A percentile compares a stretch with the other conserved stretches of the same genome.
Conservation (phyloP, 2,113 vertebrate genomes). For the Labrus mixtus region DNA sequence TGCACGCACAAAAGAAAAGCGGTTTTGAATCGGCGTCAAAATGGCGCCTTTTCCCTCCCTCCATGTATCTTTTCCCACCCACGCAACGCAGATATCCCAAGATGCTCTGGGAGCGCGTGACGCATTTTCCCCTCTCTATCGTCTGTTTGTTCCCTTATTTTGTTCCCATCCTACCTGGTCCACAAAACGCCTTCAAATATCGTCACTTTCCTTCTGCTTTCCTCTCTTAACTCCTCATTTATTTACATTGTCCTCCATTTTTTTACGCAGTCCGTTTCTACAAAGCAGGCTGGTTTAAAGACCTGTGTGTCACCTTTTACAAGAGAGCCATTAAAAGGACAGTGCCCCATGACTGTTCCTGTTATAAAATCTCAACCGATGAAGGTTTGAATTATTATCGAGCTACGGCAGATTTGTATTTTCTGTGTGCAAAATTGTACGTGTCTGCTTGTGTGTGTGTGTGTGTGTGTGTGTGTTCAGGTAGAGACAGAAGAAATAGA, state of each 20-base stretch:
- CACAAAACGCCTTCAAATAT: slow-evolving; percentile 7
- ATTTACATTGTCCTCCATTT: background rate
- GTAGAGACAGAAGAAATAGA: slow-evolving; percentile 2
- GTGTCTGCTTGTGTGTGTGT: slow-evolving; percentile 13
- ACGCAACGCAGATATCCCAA: slow-evolving; percentile 67
- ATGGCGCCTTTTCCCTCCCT: slow-evolving; percentile 74
- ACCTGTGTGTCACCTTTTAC: slow-evolving; percentile 39
- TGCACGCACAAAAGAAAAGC: slow-evolving; percentile 48
- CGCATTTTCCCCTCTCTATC: slow-evolving; percentile 50
- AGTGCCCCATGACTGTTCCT: slow-evolving; percentile 23
- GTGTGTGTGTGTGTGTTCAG: background rate
- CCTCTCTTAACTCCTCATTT: background rate
- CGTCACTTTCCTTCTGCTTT: background rate
- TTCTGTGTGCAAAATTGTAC: slow-evolving; percentile 20
- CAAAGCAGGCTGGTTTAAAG: background rate
- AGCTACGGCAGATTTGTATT: slow-evolving; percentile 23
- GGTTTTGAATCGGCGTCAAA: slow-evolving; percentile 72
- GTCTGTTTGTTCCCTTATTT: slow-evolving; percentile 49
- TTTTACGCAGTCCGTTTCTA: slow-evolving; percentile 2
- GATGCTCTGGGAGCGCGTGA: slow-evolving; percentile 71
- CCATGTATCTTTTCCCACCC: slow-evolving; percentile 45
- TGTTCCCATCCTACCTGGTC: slow-evolving; percentile 51
- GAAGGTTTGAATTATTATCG: slow-evolving; percentile 39
- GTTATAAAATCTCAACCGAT: slow-evolving; percentile 19
- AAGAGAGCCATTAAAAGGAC: slow-evolving; percentile 18